Base-by-base conservation (phyloP, 1,140 invertebrate genomes). In the Trachymyrmex septentrionalis region DNA sequence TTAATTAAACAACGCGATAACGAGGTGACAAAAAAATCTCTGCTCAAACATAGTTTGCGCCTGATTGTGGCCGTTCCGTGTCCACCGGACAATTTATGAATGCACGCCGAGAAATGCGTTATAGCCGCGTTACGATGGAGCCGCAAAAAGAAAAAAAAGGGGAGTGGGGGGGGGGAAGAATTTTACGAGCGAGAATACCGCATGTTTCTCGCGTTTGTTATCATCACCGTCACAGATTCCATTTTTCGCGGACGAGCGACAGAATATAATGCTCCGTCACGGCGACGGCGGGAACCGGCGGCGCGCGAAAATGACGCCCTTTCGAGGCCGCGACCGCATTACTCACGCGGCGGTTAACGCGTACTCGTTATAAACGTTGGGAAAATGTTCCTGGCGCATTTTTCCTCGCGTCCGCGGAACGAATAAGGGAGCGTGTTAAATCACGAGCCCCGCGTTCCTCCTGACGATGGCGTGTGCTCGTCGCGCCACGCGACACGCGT, bases 281-380 rank as follows among this genome's bases (percentile, higher is more conserved):
- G 77, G 66, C 27, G 30, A 9, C 19, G 76, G 59, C 19, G 34
- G 67, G 34, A 59, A 72, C 63, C 48, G 63, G 19, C 53, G 67
- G 55, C 55, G 80, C 69, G 69, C 80, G 69, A 84, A 75, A 84
- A 84, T 84, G 67, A 84, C 69, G 67, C 69, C 38, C 38, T 73
- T 82, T 44, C 80, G 80, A 82, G 57, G 34, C 67, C 50, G 66
- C 66, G 61, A 48, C 80, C 67, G 38, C 67, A 82, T 82, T 82
- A 82, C 38, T 84, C 80, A 84, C 69, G 38, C 69, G 69, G n/a
- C 38, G 69, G 34, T 84, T 84, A 84, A 38, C 69, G 55, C 55
- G 19, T 27, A 44, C 77, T 81, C 67, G 67, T 44, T 72, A 71
- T 59, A 59, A 82, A 73, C 55, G 80, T 67, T 44, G 67, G 50